Percentiles rank a stretch among this genome's conserved stretches.
Evolutionary conservation across 2,888 invertebrate species (phyloP).

Genomic region (Lepetodrilus schrolli): DNA sequence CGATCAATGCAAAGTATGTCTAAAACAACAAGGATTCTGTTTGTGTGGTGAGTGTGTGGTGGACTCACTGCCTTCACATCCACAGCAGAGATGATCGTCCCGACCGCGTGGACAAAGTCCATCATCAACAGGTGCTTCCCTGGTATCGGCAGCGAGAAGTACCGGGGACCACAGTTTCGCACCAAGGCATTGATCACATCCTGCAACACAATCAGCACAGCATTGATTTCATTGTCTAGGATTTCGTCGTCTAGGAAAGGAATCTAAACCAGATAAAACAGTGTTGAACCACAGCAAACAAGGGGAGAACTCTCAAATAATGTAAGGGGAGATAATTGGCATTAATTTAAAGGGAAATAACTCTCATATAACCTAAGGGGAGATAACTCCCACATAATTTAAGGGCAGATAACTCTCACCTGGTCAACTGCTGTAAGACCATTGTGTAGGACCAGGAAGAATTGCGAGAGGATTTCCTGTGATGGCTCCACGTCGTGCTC

Average conservation of each 20-base stretch:
- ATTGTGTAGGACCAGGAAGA: constrained; percentile 88
- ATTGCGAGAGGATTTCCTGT: constrained; percentile 86
- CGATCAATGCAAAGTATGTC: too few relatives aligned
- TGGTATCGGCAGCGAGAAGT: constrained; percentile 89
- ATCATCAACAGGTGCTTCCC: constrained; percentile 90
- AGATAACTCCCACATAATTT: too few relatives aligned
- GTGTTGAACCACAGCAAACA: too few relatives aligned
- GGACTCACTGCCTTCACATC: constrained; percentile 78
- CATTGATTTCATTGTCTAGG: too few relatives aligned
- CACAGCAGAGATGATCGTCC: constrained; percentile 87
- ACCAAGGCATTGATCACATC: constrained; percentile 86
- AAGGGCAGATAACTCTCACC: constrained; percentile 75
- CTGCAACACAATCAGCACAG: constrained; percentile 76
- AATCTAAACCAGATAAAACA: too few relatives aligned
- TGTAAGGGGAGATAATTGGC: too few relatives aligned
- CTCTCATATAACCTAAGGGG: too few relatives aligned
- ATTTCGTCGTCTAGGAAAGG: too few relatives aligned
- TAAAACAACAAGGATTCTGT: too few relatives aligned
- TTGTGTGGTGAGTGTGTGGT: background rate
- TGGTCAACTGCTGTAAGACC: constrained; percentile 80
- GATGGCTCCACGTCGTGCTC: constrained; percentile 84
- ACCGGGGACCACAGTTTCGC: constrained; percentile 86
- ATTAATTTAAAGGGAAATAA: too few relatives aligned
- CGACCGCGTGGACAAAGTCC: constrained; percentile 93
- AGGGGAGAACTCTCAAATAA: too few relatives aligned